Base-by-base conservation (phyloP, 1,140 invertebrate species). In the Rhagoletis zephyria region DNA sequence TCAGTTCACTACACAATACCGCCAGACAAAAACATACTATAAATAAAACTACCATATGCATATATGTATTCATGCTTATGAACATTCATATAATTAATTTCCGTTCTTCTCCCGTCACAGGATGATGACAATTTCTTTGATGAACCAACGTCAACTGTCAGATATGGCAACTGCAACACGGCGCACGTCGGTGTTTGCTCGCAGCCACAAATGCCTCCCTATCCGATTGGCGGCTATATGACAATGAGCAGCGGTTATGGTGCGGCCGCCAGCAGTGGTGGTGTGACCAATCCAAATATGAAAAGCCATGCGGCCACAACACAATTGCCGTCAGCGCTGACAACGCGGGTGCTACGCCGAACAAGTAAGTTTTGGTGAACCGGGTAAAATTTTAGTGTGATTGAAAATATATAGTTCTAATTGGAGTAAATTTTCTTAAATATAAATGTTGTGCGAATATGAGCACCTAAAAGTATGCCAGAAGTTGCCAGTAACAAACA, bases 131-230 rank as follows among this genome's bases (percentile, higher is more conserved):
- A 89, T 87, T 90, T 91, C 90, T 92, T 90, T 70, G 91, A 92
- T 90, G 91, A 91, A 61, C 89, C 90, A 63, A 90, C 87, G 10
- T 86, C 65, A 63, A 81, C 90, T 89, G 89, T 89, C 89, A 88
- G 89, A 51, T 88, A 88, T 59, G 88, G 88, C 45, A 70, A 81
- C 45, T 59, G 16, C 64, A 67, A 48, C n/a, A 86, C 88, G 63
- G 88, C 87, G 9, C 89, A 90, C 87, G 87, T 90, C 14, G 87
- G 88, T 60, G 90, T 92, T 51, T 92, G 90, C 88, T 91, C 91
- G 48, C 91, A 92, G 89, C 91, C 91, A 77, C 91, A 92, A 89
- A 92, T 92, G 91, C 91, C 91, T 30, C 91, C 91, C 19, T 92
- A 92, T 90, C 91, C 91, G 14, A 89, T 92, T 48, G 91, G 91